These are phyloP conservation scores for Dryococelus australis DNA, from an alignment of 2,888 invertebrate species.

Conservation along the genomic window DNA sequence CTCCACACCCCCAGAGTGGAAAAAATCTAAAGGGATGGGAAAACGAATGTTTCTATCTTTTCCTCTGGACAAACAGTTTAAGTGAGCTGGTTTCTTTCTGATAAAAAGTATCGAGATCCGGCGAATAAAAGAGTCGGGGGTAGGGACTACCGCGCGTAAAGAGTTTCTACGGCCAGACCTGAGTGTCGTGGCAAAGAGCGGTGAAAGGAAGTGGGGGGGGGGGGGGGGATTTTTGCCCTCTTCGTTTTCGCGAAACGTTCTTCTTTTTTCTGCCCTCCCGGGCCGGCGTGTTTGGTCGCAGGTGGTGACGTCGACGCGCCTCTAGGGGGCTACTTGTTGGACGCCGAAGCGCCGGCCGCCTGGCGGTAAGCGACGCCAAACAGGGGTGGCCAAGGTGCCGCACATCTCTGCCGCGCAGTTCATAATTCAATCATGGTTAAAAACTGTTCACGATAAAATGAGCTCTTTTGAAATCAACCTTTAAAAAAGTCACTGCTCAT, in stretches of 20 bases:
- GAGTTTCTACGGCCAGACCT: background rate
- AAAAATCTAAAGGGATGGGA: background rate
- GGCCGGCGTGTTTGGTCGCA: background rate
- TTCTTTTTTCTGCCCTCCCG: background rate
- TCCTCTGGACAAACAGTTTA: background rate
- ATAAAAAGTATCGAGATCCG: constrained; percentile 1
- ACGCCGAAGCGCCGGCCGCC: background rate
- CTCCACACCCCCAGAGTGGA: background rate
- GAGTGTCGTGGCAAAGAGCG: background rate
- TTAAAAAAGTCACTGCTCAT: too few relatives aligned
- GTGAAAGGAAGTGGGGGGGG: too few relatives aligned
- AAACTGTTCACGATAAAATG: too few relatives aligned
- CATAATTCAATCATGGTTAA: too few relatives aligned
- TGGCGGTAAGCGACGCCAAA: too few relatives aligned
- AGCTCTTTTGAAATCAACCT: too few relatives aligned
- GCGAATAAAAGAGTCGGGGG: background rate
- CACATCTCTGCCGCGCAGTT: too few relatives aligned
- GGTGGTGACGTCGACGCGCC: background rate
- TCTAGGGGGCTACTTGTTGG: background rate
- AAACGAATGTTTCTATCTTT: background rate
- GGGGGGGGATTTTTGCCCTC: background rate
- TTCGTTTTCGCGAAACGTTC: background rate
- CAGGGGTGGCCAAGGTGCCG: too few relatives aligned
- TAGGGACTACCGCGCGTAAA: background rate
- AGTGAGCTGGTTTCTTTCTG: background rate